Evolutionary conservation across 2,888 invertebrate species (phyloP).

Genomic region (Listrodromus nycthemerus): DNA sequence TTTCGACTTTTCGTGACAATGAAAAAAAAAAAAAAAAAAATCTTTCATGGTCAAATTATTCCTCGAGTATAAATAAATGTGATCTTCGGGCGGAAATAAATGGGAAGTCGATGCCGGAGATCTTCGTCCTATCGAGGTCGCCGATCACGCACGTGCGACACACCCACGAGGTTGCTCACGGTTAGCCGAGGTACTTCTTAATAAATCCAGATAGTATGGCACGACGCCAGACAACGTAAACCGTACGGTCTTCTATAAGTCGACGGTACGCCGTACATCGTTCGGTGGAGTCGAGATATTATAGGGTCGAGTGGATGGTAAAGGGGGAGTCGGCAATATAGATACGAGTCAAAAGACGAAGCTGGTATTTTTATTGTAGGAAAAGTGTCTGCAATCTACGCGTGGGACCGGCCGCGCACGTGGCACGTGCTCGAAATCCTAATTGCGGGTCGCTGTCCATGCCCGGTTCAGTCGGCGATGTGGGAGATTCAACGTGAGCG

Average conservation of each 20-base stretch:
- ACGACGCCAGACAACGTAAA: conserved; percentile 69
- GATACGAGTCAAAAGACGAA: conserved; percentile 28
- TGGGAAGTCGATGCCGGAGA: conserved; percentile 24
- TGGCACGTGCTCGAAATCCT: conserved; percentile 51
- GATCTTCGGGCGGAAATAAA: background rate
- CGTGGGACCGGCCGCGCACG: conserved; percentile 9
- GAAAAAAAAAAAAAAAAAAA: background rate
- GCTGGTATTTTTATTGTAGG: conserved; percentile 59
- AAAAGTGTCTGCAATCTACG: conserved; percentile 40
- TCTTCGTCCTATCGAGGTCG: conserved; percentile 31
- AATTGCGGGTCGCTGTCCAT: conserved; percentile 24
- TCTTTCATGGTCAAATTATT: background rate
- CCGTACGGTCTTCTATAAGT: conserved; percentile 14
- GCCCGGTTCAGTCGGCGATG: background rate
- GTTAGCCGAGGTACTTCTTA: conserved; percentile 66
- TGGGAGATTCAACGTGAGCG: conserved; percentile 12
- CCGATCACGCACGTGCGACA: conserved; percentile 53
- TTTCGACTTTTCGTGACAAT: too few species aligned
- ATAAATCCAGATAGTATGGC: conserved; percentile 76
- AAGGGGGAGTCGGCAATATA: background rate
- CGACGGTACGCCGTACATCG: conserved; percentile 24
- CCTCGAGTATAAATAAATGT: background rate
- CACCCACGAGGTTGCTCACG: conserved; percentile 68
- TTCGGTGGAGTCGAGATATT: conserved; percentile 20
- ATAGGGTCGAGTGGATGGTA: background rate